Evolutionary conservation across 2,888 invertebrate species (phyloP).

Genomic region (Diaphora mendica): DNA sequence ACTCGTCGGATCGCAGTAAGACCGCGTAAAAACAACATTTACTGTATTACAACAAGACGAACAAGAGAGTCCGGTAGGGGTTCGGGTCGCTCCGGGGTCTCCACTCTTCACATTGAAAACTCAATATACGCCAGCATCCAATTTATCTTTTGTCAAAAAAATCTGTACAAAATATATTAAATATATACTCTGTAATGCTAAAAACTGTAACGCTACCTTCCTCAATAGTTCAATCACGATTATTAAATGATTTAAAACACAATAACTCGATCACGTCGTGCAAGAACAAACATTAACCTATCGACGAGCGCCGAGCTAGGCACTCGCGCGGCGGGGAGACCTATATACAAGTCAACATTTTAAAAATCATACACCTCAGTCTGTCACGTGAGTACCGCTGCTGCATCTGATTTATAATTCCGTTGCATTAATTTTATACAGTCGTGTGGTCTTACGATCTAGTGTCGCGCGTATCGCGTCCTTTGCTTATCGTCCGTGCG

Average conservation of each 20-base stretch:
- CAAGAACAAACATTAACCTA: conserved; percentile 85
- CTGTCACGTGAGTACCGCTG: conserved; percentile 59
- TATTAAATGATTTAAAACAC: conserved; percentile 86
- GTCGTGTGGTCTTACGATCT: conserved; percentile 77
- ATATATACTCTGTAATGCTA: conserved; percentile 87
- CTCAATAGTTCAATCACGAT: conserved; percentile 85
- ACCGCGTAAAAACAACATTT: conserved; percentile 60
- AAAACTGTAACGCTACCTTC: conserved; percentile 86
- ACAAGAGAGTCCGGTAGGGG: conserved; percentile 73
- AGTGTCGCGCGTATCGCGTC: conserved; percentile 77
- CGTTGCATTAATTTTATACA: conserved; percentile 78
- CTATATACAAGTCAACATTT: conserved; percentile 84
- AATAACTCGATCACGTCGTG: conserved; percentile 82
- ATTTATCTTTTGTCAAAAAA: conserved; percentile 87
- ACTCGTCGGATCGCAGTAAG: conserved; percentile 63
- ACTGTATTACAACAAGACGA: conserved; percentile 61
- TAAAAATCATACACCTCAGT: conserved; percentile 79
- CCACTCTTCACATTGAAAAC: conserved; percentile 83
- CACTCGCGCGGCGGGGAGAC: conserved; percentile 63
- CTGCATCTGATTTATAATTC: conserved; percentile 81
- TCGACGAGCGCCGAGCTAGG: conserved; percentile 57
- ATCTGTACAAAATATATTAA: conserved; percentile 88
- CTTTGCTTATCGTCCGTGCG: conserved; percentile 86
- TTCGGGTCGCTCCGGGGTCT: conserved; percentile 78
- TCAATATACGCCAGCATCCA: conserved; percentile 86